Evolutionary conservation across 2,888 invertebrate genomes (phyloP).

Genomic region (Crioceris asparagi): DNA sequence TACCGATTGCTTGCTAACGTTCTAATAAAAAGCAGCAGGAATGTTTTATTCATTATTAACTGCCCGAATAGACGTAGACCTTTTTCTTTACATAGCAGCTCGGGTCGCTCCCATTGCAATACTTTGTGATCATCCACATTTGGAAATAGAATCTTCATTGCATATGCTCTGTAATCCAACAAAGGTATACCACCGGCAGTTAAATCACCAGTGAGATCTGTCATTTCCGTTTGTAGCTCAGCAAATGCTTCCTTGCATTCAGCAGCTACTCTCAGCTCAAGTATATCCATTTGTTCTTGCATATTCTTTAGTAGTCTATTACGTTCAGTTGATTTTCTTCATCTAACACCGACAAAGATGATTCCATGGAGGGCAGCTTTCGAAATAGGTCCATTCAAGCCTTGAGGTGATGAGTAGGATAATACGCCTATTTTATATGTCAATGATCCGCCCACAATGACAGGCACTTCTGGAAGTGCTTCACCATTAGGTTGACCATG

Average conservation of each 20-base stretch:
- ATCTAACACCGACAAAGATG: constrained; percentile 61
- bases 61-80: constrained; percentile 89
- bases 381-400: constrained; percentile 67
- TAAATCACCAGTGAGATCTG: constrained; percentile 87
- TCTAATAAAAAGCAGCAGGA: constrained; percentile 89
- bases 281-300: constrained; percentile 99
- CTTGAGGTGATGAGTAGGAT: constrained; percentile 74
- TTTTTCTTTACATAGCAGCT: constrained; percentile 83
- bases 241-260: constrained; percentile 98
- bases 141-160: constrained; percentile 96
- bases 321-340: constrained; percentile 92
- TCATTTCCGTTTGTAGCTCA: constrained; percentile 95
- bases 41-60: constrained; percentile 96
- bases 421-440: constrained; percentile 80
- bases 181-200: constrained; percentile 94
- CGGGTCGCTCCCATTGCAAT: constrained; percentile 85
- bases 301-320: constrained; percentile 94
- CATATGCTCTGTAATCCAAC: constrained; percentile 92
- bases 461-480: constrained; percentile 65
- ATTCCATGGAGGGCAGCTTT: constrained; percentile 76
- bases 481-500: constrained; percentile 51
- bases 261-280: constrained; percentile 90
- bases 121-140: constrained; percentile 94
- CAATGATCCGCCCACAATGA: constrained; percentile 74
- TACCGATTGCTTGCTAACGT: constrained; percentile 85